Percentiles rank a stretch among this genome's conserved stretches.
phyloP scores from a whole-genome alignment of 2,113 vertebrate species.

The Malurus alboscapulatus region DNA sequence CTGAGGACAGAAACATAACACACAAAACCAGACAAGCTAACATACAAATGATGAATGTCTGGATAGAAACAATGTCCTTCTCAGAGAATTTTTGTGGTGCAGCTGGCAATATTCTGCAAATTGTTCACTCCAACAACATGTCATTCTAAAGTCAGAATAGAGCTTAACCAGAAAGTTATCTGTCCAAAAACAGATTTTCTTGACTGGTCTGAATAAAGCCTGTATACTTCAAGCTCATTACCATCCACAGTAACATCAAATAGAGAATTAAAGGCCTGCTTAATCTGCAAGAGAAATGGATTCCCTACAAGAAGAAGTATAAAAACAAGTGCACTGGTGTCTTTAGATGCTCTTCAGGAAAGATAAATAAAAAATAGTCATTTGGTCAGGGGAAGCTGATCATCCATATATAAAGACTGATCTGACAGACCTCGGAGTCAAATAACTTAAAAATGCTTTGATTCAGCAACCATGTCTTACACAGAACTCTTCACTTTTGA shows the following conservation, averaged over 20 bases:
- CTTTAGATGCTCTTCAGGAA: background rate
- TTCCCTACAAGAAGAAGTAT: background rate
- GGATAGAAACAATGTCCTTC: constrained; percentile 18
- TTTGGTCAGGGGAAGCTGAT: background rate
- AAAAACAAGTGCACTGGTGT: background rate
- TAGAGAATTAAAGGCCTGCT: background rate
- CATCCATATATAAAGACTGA: background rate
- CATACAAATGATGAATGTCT: background rate
- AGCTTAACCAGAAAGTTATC: constrained; percentile 11
- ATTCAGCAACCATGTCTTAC: background rate
- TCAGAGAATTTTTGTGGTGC: constrained; percentile 15
- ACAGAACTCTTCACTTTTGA: background rate
- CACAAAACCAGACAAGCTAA: constrained; percentile 50
- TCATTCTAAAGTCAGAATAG: constrained; percentile 8
- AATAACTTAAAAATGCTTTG: background rate
- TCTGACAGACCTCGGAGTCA: background rate
- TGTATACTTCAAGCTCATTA: background rate
- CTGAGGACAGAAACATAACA: background rate
- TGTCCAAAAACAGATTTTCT: background rate
- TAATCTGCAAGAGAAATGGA: background rate
- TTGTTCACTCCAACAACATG: background rate
- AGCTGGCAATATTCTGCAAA: constrained; percentile 22
- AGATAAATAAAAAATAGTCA: background rate
- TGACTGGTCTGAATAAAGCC: background rate
- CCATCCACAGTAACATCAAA: background rate